Conservation (phyloP, 2,888 invertebrate species). For the Biston stratarius region DNA sequence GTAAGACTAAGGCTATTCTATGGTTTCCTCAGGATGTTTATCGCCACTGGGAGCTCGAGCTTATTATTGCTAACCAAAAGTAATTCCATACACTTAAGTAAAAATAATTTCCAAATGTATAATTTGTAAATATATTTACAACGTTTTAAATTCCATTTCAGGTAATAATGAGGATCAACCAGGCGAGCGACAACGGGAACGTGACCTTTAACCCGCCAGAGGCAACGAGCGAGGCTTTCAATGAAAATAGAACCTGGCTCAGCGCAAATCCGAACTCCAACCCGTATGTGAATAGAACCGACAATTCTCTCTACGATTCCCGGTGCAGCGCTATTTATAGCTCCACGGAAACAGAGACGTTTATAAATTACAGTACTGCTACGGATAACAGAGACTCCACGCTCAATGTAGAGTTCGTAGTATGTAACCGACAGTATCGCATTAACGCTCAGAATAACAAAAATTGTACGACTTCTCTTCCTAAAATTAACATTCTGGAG, state of each 20-base stretch:
- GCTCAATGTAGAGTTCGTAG: slow-evolving; percentile 55
- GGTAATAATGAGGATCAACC: slow-evolving; percentile 77
- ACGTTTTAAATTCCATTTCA: slow-evolving; percentile 56
- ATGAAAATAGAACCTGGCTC: slow-evolving; percentile 61
- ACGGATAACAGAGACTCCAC: slow-evolving; percentile 50
- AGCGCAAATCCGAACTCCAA: slow-evolving; percentile 51
- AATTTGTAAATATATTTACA: slow-evolving; percentile 3
- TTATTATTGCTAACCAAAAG: too few relatives aligned
- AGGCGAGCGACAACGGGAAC: slow-evolving; percentile 72
- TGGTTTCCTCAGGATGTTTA: too few relatives aligned
- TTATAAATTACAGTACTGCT: slow-evolving; percentile 53
- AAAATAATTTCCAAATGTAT: too few relatives aligned
- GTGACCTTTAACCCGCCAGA: slow-evolving; percentile 56
- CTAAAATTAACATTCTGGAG: slow-evolving; percentile 63
- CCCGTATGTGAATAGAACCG: slow-evolving; percentile 53
- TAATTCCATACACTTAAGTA: too few relatives aligned
- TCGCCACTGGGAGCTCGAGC: too few relatives aligned
- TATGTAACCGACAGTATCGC: slow-evolving; percentile 75
- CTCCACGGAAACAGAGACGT: slow-evolving; percentile 53
- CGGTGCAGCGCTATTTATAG: slow-evolving; percentile 59
- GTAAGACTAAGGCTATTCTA: too few relatives aligned
- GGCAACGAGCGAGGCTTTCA: slow-evolving; percentile 50
- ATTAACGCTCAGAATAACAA: slow-evolving; percentile 65
- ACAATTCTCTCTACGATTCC: slow-evolving; percentile 56
- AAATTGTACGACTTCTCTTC: slow-evolving; percentile 47